A percentile compares a stretch with the other conserved stretches of the same genome.
These are phyloP conservation scores for Acrobasis repandana DNA, from an alignment of 2,888 invertebrate species.

Conservation along the genomic window DNA sequence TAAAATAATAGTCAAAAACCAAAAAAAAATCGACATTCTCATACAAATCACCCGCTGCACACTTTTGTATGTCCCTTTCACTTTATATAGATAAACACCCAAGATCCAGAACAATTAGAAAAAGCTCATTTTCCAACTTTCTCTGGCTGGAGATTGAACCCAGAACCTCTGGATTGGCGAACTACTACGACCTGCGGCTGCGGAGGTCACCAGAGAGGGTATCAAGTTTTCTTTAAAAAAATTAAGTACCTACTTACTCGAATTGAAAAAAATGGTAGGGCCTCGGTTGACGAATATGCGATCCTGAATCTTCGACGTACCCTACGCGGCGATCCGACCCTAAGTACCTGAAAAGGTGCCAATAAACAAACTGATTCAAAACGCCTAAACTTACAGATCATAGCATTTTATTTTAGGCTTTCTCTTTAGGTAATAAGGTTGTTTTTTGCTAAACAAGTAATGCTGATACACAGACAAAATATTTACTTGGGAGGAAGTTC, in stretches of 20 bases:
- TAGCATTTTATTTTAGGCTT: slow-evolving; percentile 32
- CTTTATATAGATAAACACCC: too few species aligned
- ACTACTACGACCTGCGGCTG: too few species aligned
- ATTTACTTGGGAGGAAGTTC: slow-evolving; percentile 51
- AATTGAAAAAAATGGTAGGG: slow-evolving; percentile 44
- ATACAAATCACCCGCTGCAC: too few species aligned
- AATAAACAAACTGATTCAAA: slow-evolving; percentile 55
- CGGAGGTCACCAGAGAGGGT: too few species aligned
- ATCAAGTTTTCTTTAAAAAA: too few species aligned
- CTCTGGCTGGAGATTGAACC: too few species aligned
- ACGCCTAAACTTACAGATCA: slow-evolving; percentile 40
- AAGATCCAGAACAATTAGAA: too few species aligned
- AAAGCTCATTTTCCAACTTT: too few species aligned
- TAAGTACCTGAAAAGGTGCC: slow-evolving; percentile 80
- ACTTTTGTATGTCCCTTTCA: too few species aligned
- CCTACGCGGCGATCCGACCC: slow-evolving; percentile 64
- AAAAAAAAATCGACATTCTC: too few species aligned
- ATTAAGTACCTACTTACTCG: not conserved
- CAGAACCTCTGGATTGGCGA: too few species aligned
- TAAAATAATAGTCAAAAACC: too few species aligned
- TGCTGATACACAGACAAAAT: slow-evolving; percentile 39
- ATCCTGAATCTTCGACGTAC: slow-evolving; percentile 55
- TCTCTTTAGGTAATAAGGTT: slow-evolving; percentile 30
- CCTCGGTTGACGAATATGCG: slow-evolving; percentile 59
- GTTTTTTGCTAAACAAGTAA: slow-evolving; percentile 28